Evolutionary conservation across 2,888 invertebrate species (phyloP), one percentile per base, ranked within the genome.

Genomic region (Mactromeris polynyma): DNA sequence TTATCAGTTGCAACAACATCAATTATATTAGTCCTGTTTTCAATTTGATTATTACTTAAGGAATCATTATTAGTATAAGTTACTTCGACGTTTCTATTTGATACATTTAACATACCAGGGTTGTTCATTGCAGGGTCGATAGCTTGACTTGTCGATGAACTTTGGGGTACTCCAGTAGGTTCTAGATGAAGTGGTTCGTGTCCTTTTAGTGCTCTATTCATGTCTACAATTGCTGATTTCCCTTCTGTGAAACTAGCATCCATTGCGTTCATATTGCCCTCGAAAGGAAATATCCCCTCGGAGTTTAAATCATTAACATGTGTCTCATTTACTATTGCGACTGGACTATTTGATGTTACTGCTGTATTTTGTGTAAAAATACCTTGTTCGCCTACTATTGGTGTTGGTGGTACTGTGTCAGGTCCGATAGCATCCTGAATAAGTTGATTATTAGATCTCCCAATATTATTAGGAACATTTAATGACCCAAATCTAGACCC

Each of bases 221-320:
- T 85, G 38, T 91, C 87, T 17, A 80, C 26, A 42, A 89, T 87
- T 14, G 78, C 77, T 19, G 81, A 26, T 33, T 3, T 40, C 0
- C 89, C 86, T 58, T 87, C 83, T 2, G 64, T 3, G 0, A 91
- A 38, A 0, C 82, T 82, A 9, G 89, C 89, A 78, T 89, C 89
- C 51, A 80, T 86, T 9, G 89, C 91, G 4, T 51, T 51, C 2
- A 85, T 64, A 40, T 85, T 89, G 17, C 89, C 91, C 82, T 91
- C 91, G 40, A 91, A 91, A 6, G 91, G 91, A 46, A 77, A 91
- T 78, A 91, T 81, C 19, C 91, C 91, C 26, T 83, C 87, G n/a
- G 91, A 58, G 14, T 69, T 80, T 7, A 91, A 58, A 51, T 91
- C 91, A 46, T 85, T 82, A 4, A 91, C 33, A 58, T 91, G 91